These are phyloP conservation scores for Sphecodes monilicornis DNA, from an alignment of 2,888 invertebrate genomes.

Conservation along the genomic window DNA sequence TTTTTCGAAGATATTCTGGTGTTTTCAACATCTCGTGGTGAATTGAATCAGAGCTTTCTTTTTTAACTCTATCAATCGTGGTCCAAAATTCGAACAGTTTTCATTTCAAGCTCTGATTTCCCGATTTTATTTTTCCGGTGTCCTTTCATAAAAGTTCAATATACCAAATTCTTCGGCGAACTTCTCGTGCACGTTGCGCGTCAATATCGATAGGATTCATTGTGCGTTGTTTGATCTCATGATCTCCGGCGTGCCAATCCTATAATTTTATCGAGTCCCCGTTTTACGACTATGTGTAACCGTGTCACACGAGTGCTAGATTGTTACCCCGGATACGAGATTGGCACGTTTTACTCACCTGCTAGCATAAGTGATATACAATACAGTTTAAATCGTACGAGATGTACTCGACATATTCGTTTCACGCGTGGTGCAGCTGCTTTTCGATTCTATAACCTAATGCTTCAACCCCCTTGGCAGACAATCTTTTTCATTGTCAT, in stretches of 20 bases:
- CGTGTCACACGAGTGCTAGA: constrained; percentile 55
- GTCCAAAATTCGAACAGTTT: not conserved
- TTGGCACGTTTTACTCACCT: constrained; percentile 67
- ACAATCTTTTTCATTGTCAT: not conserved
- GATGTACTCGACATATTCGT: not conserved
- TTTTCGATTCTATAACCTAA: not conserved
- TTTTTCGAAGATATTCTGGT: not conserved
- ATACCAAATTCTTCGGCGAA: constrained; percentile 16
- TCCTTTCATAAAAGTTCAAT: not conserved
- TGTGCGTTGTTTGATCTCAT: constrained; percentile 47
- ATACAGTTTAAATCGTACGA: not conserved
- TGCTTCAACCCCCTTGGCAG: not conserved
- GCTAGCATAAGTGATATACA: constrained; percentile 44
- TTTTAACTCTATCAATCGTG: not conserved
- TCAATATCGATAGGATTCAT: constrained; percentile 45
- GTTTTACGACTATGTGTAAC: constrained; percentile 66
- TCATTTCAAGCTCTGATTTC: not conserved
- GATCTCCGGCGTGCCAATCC: constrained; percentile 48
- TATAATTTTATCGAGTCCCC: constrained; percentile 67
- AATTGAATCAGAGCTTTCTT: not conserved
- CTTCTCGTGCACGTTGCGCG: constrained; percentile 9
- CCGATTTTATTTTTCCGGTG: not conserved
- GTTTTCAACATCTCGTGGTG: not conserved
- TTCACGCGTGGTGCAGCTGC: not conserved
- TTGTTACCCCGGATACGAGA: constrained; percentile 73